Percentiles rank a stretch among this genome's conserved stretches.
Evolutionary conservation across 2,888 invertebrate genomes (phyloP).

Genomic region (Himalopsyche kuldschensis): DNA sequence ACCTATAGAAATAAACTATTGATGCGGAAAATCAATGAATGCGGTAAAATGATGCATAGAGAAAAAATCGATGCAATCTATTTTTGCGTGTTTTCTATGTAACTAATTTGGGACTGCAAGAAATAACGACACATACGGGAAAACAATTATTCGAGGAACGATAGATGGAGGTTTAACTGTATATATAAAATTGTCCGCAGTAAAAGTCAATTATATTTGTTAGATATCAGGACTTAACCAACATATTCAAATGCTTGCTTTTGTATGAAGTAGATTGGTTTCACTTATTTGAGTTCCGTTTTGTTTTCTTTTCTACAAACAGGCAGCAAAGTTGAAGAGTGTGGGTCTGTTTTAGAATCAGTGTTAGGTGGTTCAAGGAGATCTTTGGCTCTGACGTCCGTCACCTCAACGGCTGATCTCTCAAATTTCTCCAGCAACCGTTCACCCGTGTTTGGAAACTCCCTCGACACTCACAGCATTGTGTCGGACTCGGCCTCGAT

Average conservation of each 20-base stretch:
- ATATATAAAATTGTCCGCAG: background rate
- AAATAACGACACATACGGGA: no score
- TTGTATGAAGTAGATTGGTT: background rate
- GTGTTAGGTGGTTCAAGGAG: constrained; percentile 67
- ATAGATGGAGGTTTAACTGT: no score
- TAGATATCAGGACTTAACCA: background rate
- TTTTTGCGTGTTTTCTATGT: no score
- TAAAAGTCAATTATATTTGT: background rate
- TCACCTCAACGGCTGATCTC: constrained; percentile 81
- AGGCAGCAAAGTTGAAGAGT: constrained; percentile 55
- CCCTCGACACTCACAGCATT: constrained; percentile 75
- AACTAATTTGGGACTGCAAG: no score
- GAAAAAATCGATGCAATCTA: no score
- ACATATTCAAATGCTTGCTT: no score
- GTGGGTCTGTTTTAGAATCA: constrained; percentile 61
- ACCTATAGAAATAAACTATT: no score
- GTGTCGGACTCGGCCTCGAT: constrained; percentile 71
- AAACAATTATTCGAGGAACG: no score
- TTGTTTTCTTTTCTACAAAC: constrained; percentile 10
- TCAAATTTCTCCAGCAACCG: constrained; percentile 77
- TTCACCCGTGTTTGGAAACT: constrained; percentile 74
- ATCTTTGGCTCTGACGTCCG: constrained; percentile 80
- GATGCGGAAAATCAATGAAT: no score
- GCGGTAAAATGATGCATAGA: no score
- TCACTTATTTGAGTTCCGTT: background rate